Evolutionary conservation across 1,140 invertebrate species (phyloP).

Genomic region (Atopsyche davidsoni): DNA sequence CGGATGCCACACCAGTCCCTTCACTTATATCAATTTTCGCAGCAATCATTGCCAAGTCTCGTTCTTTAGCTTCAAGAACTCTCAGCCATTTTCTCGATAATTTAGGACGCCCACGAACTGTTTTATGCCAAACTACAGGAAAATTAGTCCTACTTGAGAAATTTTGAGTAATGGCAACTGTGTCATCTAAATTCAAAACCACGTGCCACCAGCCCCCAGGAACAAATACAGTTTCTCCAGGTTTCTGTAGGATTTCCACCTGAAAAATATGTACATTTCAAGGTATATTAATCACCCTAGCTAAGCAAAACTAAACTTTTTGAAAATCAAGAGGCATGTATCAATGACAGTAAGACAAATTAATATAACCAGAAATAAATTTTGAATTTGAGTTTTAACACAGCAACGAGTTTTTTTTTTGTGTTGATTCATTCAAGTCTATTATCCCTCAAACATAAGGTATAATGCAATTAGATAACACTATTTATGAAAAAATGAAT

Average conservation of each 20-base stretch:
- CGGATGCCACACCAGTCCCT: constrained; percentile 87
- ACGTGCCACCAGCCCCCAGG: constrained; percentile 99
- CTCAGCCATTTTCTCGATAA: constrained; percentile 81
- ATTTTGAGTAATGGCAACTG: constrained; percentile 97
- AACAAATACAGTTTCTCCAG: constrained; percentile 97
- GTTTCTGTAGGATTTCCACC: constrained; percentile 94
- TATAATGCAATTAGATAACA: too few relatives aligned
- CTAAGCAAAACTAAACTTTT: too few relatives aligned
- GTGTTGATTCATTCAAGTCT: too few relatives aligned
- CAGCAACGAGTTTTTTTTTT: too few relatives aligned
- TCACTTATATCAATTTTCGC: constrained; percentile 80
- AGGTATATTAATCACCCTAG: too few relatives aligned
- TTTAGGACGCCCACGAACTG: constrained; percentile 89
- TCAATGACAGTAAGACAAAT: too few relatives aligned
- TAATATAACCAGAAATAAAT: too few relatives aligned
- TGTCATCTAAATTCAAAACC: constrained; percentile 92
- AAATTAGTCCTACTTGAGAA: constrained; percentile 96
- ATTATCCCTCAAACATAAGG: too few relatives aligned
- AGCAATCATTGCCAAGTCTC: constrained; percentile 77
- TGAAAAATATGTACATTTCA: constrained; percentile 36
- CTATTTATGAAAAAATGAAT: too few relatives aligned
- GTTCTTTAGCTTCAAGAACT: constrained; percentile 66
- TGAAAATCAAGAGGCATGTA: too few relatives aligned
- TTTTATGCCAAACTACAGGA: constrained; percentile 97
- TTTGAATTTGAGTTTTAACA: too few relatives aligned